Conservation (phyloP, 1,140 invertebrate genomes). For the Diorhabda sublineata region DNA sequence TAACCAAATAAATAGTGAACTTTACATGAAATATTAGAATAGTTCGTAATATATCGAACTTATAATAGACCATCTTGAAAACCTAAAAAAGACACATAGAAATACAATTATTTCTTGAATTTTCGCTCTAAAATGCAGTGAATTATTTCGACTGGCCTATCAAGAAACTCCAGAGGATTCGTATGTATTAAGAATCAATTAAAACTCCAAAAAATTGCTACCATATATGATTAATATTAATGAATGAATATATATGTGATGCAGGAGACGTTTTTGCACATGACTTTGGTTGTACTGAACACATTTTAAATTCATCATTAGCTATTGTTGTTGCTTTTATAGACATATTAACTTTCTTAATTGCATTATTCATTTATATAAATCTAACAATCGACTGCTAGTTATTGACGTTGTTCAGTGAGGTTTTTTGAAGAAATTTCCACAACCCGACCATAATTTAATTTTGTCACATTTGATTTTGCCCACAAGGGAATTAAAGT, state of each 20-base stretch:
- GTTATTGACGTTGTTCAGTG: too few species aligned
- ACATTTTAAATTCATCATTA: slow-evolving; percentile 9
- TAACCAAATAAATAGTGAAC: too few species aligned
- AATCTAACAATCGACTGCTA: neutral
- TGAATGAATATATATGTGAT: slow-evolving; percentile 17
- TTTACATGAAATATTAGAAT: too few species aligned
- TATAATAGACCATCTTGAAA: too few species aligned
- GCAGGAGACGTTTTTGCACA: slow-evolving; percentile 18
- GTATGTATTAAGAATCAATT: slow-evolving; percentile 27
- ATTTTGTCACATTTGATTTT: too few species aligned
- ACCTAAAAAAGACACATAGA: too few species aligned
- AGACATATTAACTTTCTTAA: slow-evolving; percentile 6
- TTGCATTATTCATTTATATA: slow-evolving; percentile 1
- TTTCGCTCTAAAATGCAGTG: too few species aligned
- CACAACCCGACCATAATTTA: too few species aligned
- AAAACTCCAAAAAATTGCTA: slow-evolving; percentile 25
- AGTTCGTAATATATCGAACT: too few species aligned
- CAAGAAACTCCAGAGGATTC: slow-evolving; percentile 20
- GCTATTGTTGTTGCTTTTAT: slow-evolving; percentile 15
- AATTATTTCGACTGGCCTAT: neutral
- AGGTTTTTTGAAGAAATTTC: too few species aligned
- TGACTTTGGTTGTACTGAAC: slow-evolving; percentile 5
- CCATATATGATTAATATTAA: slow-evolving; percentile 25
- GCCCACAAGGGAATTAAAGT: too few species aligned
- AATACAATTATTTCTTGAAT: slow-evolving; percentile 3